A percentile compares a stretch with the other conserved stretches of the same genome.
Evolutionary conservation across 2,888 invertebrate genomes (phyloP).

Genomic region (Girardia tigrina): DNA sequence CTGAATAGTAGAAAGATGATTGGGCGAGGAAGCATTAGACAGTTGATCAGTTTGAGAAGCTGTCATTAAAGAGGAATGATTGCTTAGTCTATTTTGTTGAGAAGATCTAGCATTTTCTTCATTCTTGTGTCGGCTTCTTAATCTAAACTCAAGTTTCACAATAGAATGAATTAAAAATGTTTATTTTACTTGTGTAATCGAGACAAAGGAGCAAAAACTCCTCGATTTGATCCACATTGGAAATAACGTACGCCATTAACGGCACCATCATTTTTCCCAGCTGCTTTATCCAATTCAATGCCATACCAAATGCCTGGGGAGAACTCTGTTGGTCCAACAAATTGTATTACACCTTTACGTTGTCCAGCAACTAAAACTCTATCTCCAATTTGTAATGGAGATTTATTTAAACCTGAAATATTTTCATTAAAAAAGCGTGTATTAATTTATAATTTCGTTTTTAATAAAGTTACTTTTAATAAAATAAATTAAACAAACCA

Average conservation of each 20-base stretch:
- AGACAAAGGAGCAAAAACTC: slow-evolving; percentile 48
- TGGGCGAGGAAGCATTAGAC: slow-evolving; percentile 9
- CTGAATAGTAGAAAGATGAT: neutral
- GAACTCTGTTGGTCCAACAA: slow-evolving; percentile 51
- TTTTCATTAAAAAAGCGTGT: too few species aligned
- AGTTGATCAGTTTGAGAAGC: slow-evolving; percentile 15
- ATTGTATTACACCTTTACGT: slow-evolving; percentile 49
- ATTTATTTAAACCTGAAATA: slow-evolving; percentile 20
- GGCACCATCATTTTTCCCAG: slow-evolving; percentile 49
- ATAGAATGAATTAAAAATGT: too few species aligned
- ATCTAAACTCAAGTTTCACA: neutral
- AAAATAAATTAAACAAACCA: too few species aligned
- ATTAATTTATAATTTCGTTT: too few species aligned
- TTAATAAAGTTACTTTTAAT: too few species aligned
- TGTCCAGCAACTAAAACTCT: slow-evolving; percentile 51
- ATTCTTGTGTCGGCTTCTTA: neutral
- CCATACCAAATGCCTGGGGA: slow-evolving; percentile 52
- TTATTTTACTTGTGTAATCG: slow-evolving; percentile 49
- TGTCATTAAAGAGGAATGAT: slow-evolving; percentile 4
- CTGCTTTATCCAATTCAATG: slow-evolving; percentile 48
- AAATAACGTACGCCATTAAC: slow-evolving; percentile 47
- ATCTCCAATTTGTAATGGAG: slow-evolving; percentile 43
- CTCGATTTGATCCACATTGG: slow-evolving; percentile 45
- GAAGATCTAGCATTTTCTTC: neutral
- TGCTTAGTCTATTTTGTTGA: neutral